Conservation (phyloP, 2,797 vertebrate species). For the Rhodeus uyekii region DNA sequence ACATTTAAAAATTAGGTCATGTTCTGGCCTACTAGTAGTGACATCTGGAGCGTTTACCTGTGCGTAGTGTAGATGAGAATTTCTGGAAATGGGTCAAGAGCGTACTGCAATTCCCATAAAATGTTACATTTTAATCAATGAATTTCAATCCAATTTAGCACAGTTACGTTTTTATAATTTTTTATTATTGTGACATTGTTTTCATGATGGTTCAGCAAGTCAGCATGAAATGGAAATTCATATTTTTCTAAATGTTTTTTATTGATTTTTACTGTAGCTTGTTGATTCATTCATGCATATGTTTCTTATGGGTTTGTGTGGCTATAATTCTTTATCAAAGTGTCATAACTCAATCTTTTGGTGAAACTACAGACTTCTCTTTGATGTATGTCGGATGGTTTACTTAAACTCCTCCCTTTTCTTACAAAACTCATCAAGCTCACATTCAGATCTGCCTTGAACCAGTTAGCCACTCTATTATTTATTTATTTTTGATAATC, state of each 20-base stretch:
- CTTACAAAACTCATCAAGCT: neutral
- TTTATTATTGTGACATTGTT: no score
- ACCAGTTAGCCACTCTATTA: no score
- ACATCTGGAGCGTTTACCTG: neutral
- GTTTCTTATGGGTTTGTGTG: neutral
- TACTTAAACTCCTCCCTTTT: no score
- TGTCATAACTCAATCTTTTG: neutral
- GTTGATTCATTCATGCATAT: no score
- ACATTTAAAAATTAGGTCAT: conserved; percentile 53
- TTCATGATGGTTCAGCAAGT: no score
- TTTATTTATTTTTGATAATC: neutral
- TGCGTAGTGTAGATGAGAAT: neutral
- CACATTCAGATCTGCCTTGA: neutral
- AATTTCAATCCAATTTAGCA: neutral
- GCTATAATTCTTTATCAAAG: no score
- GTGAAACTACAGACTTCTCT: neutral
- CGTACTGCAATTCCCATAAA: neutral
- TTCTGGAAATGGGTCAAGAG: neutral
- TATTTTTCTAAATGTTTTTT: neutral
- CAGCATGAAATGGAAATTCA: neutral
- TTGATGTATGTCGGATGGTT: no score
- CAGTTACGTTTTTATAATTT: no score
- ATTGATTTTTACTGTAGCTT: neutral
- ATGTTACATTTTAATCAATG: neutral
- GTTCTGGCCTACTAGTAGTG: neutral